Conservation (phyloP, 2,888 invertebrate genomes). For the Conistra vaccinii region DNA sequence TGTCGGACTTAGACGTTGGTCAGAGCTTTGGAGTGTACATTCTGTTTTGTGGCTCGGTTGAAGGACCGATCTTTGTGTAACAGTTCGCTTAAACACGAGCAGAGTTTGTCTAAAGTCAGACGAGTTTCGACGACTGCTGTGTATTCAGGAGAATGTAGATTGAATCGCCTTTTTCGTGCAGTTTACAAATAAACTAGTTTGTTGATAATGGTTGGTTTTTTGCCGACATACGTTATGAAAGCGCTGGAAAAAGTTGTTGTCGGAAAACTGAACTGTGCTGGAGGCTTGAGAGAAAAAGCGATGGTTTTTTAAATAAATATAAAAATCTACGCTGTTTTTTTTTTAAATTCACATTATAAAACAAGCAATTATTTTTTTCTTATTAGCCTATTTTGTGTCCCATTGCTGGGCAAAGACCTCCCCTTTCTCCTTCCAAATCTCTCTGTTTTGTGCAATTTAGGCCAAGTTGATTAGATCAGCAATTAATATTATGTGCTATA, state of each 20-base stretch:
- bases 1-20: conserved; percentile 52
- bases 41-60: conserved; percentile 54
- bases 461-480: too few species aligned
- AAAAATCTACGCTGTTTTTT: not conserved
- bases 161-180: conserved; percentile 2
- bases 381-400: too few species aligned
- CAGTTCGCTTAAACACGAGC: conserved; percentile 47
- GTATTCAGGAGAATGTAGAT: conserved; percentile 24
- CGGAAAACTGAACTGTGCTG: not conserved
- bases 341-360: not conserved
- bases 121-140: conserved; percentile 37
- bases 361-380: not conserved
- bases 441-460: too few species aligned
- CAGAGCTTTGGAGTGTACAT: conserved; percentile 43
- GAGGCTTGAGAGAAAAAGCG: too few species aligned
- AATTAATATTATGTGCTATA: too few species aligned
- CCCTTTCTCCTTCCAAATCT: too few species aligned
- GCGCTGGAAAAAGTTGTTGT: not conserved
- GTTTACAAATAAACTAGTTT: conserved; percentile 7
- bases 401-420: too few species aligned
- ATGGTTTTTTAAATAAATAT: not conserved
- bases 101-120: conserved; percentile 44
- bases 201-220: not conserved
- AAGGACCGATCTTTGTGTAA: conserved; percentile 52
- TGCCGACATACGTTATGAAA: not conserved